Evolutionary conservation across 2,797 vertebrate species (phyloP).

Genomic region (Lithobates sylvaticus): DNA sequence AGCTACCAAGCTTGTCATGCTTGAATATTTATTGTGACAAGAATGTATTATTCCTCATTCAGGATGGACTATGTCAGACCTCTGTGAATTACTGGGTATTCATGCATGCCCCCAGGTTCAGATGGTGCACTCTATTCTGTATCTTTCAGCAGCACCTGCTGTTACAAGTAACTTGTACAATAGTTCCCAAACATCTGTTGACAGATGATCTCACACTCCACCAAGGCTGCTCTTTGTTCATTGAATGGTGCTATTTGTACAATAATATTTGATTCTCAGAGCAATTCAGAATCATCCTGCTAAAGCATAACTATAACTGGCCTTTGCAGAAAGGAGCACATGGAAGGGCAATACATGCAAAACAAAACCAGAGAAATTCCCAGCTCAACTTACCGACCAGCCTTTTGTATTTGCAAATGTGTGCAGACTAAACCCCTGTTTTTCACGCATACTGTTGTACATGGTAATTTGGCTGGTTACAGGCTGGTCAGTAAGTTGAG

Average conservation of each 20-base stretch:
- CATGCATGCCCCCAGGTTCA: conserved; percentile 19
- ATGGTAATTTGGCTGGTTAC: no score
- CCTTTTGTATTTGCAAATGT: no score
- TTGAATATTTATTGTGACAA: no score
- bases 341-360: no score
- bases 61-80: not conserved
- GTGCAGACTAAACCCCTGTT: no score
- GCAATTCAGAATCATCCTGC: not conserved
- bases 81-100: conserved; percentile 11
- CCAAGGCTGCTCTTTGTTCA: conserved; percentile 1
- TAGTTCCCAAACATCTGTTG: conserved; percentile 18
- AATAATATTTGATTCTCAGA: not conserved
- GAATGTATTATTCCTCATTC: no score
- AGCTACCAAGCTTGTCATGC: no score
- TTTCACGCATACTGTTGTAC: no score
- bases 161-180: not conserved
- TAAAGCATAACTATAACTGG: not conserved
- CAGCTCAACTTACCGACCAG: no score
- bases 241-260: not conserved
- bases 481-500: no score
- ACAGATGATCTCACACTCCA: conserved; percentile 15
- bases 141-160: not conserved
- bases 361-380: no score
- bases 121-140: conserved; percentile 13
- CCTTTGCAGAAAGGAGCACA: no score